These are phyloP conservation scores for Seira ritae DNA, from an alignment of 2,888 invertebrate species.

Conservation along the genomic window DNA sequence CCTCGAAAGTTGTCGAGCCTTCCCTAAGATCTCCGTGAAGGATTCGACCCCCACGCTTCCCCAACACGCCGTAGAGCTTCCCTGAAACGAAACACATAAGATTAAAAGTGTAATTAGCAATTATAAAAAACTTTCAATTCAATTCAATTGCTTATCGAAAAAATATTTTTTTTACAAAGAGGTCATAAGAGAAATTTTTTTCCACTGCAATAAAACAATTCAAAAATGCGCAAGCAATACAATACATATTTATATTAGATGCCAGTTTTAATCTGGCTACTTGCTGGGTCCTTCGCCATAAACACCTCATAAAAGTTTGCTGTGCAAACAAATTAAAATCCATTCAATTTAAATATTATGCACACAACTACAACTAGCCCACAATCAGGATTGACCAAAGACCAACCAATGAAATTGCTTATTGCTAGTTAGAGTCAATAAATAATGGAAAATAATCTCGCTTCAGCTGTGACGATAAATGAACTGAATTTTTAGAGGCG, in stretches of 20 bases:
- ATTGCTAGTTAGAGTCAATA: too few relatives aligned
- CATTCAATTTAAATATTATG: background rate
- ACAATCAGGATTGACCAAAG: too few relatives aligned
- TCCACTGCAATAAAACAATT: background rate
- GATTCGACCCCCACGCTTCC: slow-evolving; percentile 90
- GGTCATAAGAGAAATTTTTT: background rate
- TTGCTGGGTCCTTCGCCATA: too few relatives aligned
- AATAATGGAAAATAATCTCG: background rate
- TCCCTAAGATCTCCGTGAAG: slow-evolving; percentile 93
- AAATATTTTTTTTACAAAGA: too few relatives aligned
- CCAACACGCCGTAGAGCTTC: slow-evolving; percentile 92
- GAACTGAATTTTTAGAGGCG: background rate
- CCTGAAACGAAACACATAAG: slow-evolving; percentile 79
- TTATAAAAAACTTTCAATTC: background rate
- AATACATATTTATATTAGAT: too few relatives aligned
- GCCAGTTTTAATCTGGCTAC: too few relatives aligned
- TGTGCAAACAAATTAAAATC: background rate
- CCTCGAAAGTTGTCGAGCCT: slow-evolving; percentile 91
- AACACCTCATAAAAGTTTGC: background rate
- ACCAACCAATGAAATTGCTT: too few relatives aligned
- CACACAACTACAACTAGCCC: too few relatives aligned
- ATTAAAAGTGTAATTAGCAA: background rate
- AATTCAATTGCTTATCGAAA: background rate
- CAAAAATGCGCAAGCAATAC: too few relatives aligned
- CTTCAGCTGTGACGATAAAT: background rate